Evolutionary conservation across 64 coral and sea anemone genomes (phyloP).

Genomic region (Acropora tenuis): DNA sequence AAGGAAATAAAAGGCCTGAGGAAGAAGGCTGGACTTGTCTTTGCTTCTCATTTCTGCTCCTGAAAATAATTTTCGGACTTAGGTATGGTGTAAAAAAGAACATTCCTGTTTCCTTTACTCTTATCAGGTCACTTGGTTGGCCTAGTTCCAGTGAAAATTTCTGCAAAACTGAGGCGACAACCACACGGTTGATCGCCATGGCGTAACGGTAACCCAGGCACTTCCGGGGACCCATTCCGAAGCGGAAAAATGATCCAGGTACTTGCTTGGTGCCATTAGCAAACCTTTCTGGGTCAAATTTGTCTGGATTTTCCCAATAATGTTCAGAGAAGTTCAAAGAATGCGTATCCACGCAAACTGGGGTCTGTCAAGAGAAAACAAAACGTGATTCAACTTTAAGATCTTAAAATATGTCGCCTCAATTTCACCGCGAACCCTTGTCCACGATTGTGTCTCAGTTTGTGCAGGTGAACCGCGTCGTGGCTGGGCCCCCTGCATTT

Average conservation of each 20-base stretch:
- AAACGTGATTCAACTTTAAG: not conserved
- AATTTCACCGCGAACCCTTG: too few species aligned
- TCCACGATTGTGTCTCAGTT: too few species aligned
- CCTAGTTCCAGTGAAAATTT: slow-evolving; percentile 59
- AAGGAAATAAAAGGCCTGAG: too few species aligned
- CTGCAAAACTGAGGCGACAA: slow-evolving; percentile 74
- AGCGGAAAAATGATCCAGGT: slow-evolving; percentile 83
- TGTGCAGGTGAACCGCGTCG: too few species aligned
- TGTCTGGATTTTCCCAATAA: slow-evolving; percentile 83
- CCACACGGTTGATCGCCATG: slow-evolving; percentile 74
- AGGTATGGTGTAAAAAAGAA: slow-evolving; percentile 85
- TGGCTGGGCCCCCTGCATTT: too few species aligned
- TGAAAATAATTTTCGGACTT: slow-evolving; percentile 75
- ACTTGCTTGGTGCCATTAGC: slow-evolving; percentile 45
- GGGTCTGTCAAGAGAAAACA: slow-evolving; percentile 63
- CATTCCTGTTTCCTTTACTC: slow-evolving; percentile 77
- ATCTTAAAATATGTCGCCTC: too few species aligned
- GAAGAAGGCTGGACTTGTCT: not conserved
- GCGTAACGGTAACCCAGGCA: slow-evolving; percentile 91
- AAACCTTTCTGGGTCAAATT: slow-evolving; percentile 83
- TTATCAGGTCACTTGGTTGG: slow-evolving; percentile 8
- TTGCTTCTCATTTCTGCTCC: not conserved
- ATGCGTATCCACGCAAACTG: slow-evolving; percentile 89
- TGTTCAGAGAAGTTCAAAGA: slow-evolving; percentile 83
- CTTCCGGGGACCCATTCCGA: slow-evolving; percentile 93